Base-by-base conservation (phyloP, 1,140 invertebrate genomes). In the Atta texana region DNA sequence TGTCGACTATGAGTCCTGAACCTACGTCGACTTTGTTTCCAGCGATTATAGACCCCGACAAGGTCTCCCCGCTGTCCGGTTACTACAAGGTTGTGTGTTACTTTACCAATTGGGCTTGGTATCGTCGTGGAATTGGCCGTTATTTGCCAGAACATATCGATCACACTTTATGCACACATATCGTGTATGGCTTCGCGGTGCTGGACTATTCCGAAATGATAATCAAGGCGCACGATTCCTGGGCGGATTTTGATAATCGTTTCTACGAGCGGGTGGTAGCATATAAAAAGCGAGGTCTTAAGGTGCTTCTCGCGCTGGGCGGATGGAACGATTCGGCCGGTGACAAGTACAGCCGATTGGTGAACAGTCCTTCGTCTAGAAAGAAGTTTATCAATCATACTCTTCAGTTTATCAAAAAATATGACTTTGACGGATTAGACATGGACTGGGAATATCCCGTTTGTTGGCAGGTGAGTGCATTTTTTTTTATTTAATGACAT, bases 71-170 rank as follows among this genome's bases (percentile, higher is more conserved):
- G 0, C 77, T 95, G 0, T 94, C 94, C 0, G 95, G 94, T 21
- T 77, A 95, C 74, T 95, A 92, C 69, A 95, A 95, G 80, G 95
- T 99, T 0, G 97, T 99, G 0, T 99, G 98, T 91, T 99, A 99
- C 93, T 99, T 98, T 92, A 98, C 98, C 0, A 99, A 99, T 92
- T 99, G 98, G 98, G 98, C 98, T 0, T 98, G 98, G 97, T 98
- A 98, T 89, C 96, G 98, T n/a, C 96, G 96, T 87, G 98, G 98
- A 0, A 90, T 96, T 18, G 98, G 98, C 63, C 98, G 98, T 91
- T 98, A 98, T 89, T 94, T 96, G 1, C 98, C 98, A 0, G 97
- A 98, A 92, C 96, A 98, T 88, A 98, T 99, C 28, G 97, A 99
- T 92, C 96, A 97, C 1, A 96, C 97, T 55, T 95, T 99, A 0